Base-by-base conservation (phyloP, 2,888 invertebrate genomes). In the Plusia festucae region DNA sequence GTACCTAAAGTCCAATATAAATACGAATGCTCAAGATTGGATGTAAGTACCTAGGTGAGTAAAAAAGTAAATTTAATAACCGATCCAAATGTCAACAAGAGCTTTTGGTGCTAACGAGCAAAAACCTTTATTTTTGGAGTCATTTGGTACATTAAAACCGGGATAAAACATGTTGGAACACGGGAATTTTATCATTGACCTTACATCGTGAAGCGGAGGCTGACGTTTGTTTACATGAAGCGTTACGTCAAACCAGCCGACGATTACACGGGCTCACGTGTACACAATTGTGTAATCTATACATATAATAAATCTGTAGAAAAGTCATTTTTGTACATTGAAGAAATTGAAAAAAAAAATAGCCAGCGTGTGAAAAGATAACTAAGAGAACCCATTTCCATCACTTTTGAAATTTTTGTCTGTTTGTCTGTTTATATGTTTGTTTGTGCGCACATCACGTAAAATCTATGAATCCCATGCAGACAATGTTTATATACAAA, bases 281-380 rank as follows among this genome's bases (percentile, higher is more conserved):
- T 40, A 69, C 68, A 71, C 65, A 68, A 63, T 75, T 72, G 60
- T 68, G 66, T 68, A 74, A 74, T 68, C 66, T 65, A 64, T 57
- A 65, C 52, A 74, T 60, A 76, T n/a, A n/a, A n/a, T n/a, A n/a
- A n/a, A n/a, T n/a, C n/a, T n/a, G n/a, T n/a, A n/a, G n/a, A n/a
- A n/a, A n/a, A n/a, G n/a, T n/a, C n/a, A n/a, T n/a, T n/a, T n/a
- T n/a, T n/a, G n/a, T n/a, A n/a, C n/a, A n/a, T n/a, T n/a, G n/a
- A n/a, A n/a, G n/a, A n/a, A n/a, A n/a, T n/a, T n/a, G n/a, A n/a
- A n/a, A n/a, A n/a, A n/a, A n/a, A n/a, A n/a, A n/a, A n/a, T n/a
- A n/a, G n/a, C n/a, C n/a, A n/a, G n/a, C n/a, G n/a, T n/a, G n/a
- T n/a, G n/a, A n/a, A n/a, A n/a, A n/a, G n/a, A n/a, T n/a, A n/a